phyloP scores from a whole-genome alignment of 2,888 invertebrate species.

The Callyntrura guangdongensis region DNA sequence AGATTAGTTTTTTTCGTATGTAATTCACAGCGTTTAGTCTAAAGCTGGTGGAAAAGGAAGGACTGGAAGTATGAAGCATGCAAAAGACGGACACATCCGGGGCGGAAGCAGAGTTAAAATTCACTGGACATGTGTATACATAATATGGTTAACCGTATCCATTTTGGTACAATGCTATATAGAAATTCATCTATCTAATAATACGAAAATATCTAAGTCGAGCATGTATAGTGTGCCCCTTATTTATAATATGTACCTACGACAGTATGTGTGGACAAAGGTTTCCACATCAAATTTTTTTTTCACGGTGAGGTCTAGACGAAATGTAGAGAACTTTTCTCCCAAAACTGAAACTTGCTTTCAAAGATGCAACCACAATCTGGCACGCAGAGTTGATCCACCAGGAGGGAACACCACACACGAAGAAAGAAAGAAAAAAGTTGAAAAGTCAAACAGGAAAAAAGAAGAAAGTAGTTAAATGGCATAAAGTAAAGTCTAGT shows the following conservation, averaged over 20 bases:
- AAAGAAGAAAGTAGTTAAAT: slow-evolving; percentile 5
- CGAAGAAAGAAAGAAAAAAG: slow-evolving; percentile 48
- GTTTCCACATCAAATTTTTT: neutral
- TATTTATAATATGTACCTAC: neutral
- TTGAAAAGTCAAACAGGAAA: slow-evolving; percentile 52
- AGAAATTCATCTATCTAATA: neutral
- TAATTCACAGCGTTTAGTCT: slow-evolving; percentile 4
- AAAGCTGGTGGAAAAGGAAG: neutral
- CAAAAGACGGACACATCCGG: neutral
- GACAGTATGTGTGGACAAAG: neutral
- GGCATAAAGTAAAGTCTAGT: neutral
- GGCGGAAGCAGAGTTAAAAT: slow-evolving; percentile 40
- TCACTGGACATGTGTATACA: slow-evolving; percentile 15
- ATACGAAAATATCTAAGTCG: neutral
- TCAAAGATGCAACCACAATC: slow-evolving; percentile 43
- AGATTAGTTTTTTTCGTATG: slow-evolving; percentile 37
- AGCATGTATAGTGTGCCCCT: no score
- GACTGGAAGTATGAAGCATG: neutral
- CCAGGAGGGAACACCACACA: slow-evolving; percentile 43
- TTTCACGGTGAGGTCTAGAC: neutral
- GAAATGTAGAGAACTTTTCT: neutral
- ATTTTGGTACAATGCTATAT: neutral
- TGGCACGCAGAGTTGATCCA: slow-evolving; percentile 31
- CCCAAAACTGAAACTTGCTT: neutral
- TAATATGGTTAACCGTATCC: neutral